phyloP scores from a whole-genome alignment of 2,888 invertebrate species.

The Phania funesta region DNA sequence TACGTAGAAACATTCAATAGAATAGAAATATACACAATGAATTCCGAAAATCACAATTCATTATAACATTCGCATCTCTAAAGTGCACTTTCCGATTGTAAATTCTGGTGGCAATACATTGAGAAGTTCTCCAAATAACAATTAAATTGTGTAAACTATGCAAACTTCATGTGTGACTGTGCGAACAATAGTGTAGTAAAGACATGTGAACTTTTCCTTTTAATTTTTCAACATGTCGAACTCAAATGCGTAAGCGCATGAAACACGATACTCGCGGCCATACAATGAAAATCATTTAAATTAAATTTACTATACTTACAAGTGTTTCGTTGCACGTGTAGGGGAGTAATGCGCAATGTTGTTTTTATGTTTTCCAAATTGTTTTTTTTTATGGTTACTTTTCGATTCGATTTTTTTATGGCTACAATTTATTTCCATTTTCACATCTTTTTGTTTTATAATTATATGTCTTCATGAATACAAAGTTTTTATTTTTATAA shows the following conservation, averaged over 20 bases:
- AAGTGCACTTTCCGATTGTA: no score
- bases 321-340: slow-evolving; percentile 33
- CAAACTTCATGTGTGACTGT: no score
- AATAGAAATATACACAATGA: no score
- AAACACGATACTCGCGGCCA: slow-evolving; percentile 13
- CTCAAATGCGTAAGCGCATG: background rate
- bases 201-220: background rate
- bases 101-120: no score
- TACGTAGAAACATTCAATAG: no score
- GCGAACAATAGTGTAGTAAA: no score
- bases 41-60: no score
- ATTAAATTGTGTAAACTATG: no score
- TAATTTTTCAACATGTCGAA: background rate
- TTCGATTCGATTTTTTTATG: slow-evolving; percentile 55
- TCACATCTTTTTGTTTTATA: slow-evolving; percentile 4
- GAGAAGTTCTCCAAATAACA: no score
- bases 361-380: slow-evolving; percentile 54
- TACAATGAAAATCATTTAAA: slow-evolving; percentile 32
- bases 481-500: background rate
- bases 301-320: slow-evolving; percentile 54
- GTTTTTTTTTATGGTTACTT: slow-evolving; percentile 35
- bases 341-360: slow-evolving; percentile 64
- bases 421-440: slow-evolving; percentile 39
- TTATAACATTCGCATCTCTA: no score
- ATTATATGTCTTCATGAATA: slow-evolving; percentile 31